These are phyloP conservation scores for Drosophila lacicola DNA, from an alignment of 2,888 invertebrate species.

Conservation along the genomic window DNA sequence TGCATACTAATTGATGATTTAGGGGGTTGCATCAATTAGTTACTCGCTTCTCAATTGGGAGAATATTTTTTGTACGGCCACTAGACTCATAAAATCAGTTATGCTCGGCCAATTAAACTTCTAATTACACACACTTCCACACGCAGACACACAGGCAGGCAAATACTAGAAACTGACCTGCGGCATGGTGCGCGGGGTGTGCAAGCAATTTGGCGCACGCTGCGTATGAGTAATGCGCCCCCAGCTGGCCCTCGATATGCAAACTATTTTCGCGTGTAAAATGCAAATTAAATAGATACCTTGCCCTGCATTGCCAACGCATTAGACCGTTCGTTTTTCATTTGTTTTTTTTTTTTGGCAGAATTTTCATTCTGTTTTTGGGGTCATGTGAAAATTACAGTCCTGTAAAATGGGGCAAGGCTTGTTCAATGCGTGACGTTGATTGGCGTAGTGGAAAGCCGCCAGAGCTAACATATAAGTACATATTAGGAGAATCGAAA, in stretches of 20 bases:
- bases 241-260: constrained; percentile 43
- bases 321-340: constrained; percentile 12
- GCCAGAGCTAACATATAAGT: not conserved
- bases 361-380: constrained; percentile 27
- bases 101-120: constrained; percentile 68
- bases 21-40: constrained; percentile 19
- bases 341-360: constrained; percentile 14
- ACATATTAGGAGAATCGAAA: constrained; percentile 10
- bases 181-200: constrained; percentile 1
- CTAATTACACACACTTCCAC: constrained; percentile 46
- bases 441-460: constrained; percentile 37
- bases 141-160: constrained; percentile 5
- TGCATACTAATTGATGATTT: constrained; percentile 49
- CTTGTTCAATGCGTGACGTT: constrained; percentile 44
- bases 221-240: constrained; percentile 66
- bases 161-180: constrained; percentile 40
- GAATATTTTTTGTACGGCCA: constrained; percentile 18
- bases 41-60: not conserved
- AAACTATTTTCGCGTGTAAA: constrained; percentile 75
- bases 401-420: constrained; percentile 41
- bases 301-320: constrained; percentile 25
- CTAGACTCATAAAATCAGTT: constrained; percentile 55
- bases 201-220: constrained; percentile 50
- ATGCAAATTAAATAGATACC: constrained; percentile 73
- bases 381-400: constrained; percentile 42